Percentiles rank a stretch among this genome's conserved stretches.
phyloP scores from a whole-genome alignment of 2,888 invertebrate genomes.

The Eupithecia pulchellata region DNA sequence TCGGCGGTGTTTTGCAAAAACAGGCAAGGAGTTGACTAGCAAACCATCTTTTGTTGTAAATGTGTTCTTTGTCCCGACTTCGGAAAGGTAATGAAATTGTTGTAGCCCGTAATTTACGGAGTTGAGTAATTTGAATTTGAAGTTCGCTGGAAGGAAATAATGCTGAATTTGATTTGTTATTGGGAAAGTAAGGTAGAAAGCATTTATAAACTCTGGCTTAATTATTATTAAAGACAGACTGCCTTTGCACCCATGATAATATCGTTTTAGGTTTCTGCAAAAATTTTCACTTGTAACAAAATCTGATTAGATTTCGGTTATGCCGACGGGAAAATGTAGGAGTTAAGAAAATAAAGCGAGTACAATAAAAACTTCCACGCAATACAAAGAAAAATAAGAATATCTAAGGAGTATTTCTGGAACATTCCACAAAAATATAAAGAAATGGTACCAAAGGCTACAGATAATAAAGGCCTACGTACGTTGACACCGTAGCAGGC shows the following conservation, averaged over 20 bases:
- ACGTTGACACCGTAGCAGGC: conserved; percentile 24
- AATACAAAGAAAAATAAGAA: conserved; percentile 1
- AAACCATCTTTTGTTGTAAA: conserved; percentile 10
- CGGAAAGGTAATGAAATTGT: conserved; percentile 41
- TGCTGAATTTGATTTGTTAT: conserved; percentile 33
- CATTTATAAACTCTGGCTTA: conserved; percentile 3
- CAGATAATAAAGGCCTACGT: conserved; percentile 14
- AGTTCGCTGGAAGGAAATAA: conserved; percentile 29
- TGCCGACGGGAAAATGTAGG: not conserved
- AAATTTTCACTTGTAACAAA: not conserved
- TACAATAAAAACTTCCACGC: not conserved
- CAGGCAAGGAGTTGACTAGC: not conserved
- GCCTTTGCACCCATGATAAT: not conserved
- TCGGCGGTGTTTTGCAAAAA: not conserved
- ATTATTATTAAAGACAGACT: conserved; percentile 11
- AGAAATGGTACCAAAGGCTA: conserved; percentile 15
- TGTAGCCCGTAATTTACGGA: conserved; percentile 42
- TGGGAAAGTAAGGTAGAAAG: conserved; percentile 19
- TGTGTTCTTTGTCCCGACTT: conserved; percentile 23
- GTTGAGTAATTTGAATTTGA: conserved; percentile 41
- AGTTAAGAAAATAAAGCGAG: not conserved
- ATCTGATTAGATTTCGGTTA: not conserved
- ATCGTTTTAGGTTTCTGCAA: not conserved
- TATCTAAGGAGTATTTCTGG: not conserved
- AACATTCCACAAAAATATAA: conserved; percentile 15